A percentile compares a stretch with the other conserved stretches of the same genome.
Conservation (phyloP, 2,888 invertebrate genomes). For the Leptopterna dolabrata region DNA sequence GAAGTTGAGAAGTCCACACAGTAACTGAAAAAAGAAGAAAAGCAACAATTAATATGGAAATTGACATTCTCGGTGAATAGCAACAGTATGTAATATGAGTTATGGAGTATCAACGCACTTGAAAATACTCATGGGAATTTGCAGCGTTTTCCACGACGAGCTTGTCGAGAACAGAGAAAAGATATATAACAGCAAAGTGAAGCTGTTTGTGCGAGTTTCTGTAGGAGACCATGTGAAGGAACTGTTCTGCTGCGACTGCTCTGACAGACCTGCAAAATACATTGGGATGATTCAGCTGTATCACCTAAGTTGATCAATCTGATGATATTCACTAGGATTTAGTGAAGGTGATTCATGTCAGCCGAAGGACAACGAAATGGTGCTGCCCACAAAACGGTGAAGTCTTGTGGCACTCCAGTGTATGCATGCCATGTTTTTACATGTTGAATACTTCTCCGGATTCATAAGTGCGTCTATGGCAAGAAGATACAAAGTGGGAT, state of each 20-base stretch:
- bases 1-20: constrained; percentile 77
- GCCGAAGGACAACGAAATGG: too few species aligned
- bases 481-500: too few species aligned
- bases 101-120: constrained; percentile 66
- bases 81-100: background rate
- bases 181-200: constrained; percentile 74
- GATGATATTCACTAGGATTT: too few species aligned
- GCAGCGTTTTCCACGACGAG: constrained; percentile 76
- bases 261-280: constrained; percentile 65
- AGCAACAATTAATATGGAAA: constrained; percentile 47
- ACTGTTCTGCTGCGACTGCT: constrained; percentile 85
- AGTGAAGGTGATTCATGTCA: too few species aligned
- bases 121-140: constrained; percentile 83
- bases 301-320: too few species aligned
- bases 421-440: too few species aligned
- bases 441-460: too few species aligned
- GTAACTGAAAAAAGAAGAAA: constrained; percentile 69
- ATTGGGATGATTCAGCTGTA: too few species aligned
- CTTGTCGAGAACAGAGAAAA: constrained; percentile 76
- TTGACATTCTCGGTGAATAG: background rate
- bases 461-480: too few species aligned
- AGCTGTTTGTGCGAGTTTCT: constrained; percentile 76
- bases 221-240: constrained; percentile 85
- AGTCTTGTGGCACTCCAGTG: too few species aligned
- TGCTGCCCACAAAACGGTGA: too few species aligned